A percentile compares a stretch with the other conserved stretches of the same genome.
These are phyloP conservation scores for Drosophila sp. DNA, from an alignment of 1,140 invertebrate species.

Conservation along the genomic window DNA sequence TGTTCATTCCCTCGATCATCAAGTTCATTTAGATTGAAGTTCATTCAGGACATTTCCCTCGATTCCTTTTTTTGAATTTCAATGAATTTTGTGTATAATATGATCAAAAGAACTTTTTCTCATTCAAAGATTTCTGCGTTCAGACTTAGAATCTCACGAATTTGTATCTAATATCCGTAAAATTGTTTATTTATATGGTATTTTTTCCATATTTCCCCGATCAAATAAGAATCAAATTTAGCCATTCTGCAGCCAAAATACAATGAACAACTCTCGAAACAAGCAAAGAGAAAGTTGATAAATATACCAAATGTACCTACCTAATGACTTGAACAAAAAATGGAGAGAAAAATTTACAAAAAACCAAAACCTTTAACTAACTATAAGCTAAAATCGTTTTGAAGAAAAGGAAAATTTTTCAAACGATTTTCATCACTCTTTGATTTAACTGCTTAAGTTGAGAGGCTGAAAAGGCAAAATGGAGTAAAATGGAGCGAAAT, in stretches of 20 bases:
- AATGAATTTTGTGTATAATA: too few species aligned
- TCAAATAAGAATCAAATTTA: conserved; percentile 4
- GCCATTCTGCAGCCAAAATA: background rate
- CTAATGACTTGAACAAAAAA: conserved; percentile 9
- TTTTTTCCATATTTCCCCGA: too few species aligned
- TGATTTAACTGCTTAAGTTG: background rate
- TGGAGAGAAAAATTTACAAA: conserved; percentile 16
- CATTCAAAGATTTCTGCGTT: too few species aligned
- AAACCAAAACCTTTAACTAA: conserved; percentile 12
- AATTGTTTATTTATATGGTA: too few species aligned
- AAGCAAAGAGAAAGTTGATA: conserved; percentile 36
- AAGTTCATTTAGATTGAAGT: too few species aligned
- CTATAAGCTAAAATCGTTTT: background rate
- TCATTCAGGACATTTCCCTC: too few species aligned
- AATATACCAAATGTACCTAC: conserved; percentile 47
- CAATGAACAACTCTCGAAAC: conserved; percentile 16
- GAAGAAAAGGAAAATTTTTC: background rate
- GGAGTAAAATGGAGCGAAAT: too few species aligned
- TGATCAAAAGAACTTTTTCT: too few species aligned
- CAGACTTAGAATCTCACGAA: too few species aligned
- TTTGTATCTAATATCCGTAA: too few species aligned
- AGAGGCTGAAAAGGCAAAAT: conserved; percentile 26
- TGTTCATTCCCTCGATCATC: too few species aligned
- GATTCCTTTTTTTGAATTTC: too few species aligned
- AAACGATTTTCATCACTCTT: background rate